These are phyloP conservation scores for Zeugodacus cucurbitae DNA, from an alignment of 1,140 invertebrate species.

Conservation along the genomic window DNA sequence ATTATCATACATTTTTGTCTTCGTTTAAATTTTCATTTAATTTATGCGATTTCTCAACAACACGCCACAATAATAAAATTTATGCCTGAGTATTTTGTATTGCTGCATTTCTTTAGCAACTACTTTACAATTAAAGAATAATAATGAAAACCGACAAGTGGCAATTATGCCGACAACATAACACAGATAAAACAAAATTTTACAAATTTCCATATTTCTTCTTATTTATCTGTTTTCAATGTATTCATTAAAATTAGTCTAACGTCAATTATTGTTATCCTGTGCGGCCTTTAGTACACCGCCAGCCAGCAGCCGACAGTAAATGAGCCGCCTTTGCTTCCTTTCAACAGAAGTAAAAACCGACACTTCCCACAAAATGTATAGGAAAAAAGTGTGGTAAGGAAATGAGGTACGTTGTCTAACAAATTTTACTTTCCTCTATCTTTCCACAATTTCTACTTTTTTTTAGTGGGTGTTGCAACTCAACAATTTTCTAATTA, in stretches of 20 bases:
- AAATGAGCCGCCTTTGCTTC: not conserved
- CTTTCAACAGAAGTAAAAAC: not conserved
- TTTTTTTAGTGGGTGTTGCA: slow-evolving; percentile 3
- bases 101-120: not conserved
- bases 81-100: not conserved
- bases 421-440: not conserved
- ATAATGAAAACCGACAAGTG: slow-evolving; percentile 15
- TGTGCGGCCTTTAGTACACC: not conserved
- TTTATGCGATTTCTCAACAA: not conserved
- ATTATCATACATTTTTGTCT: not conserved
- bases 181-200: not conserved
- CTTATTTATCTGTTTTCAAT: slow-evolving; percentile 10
- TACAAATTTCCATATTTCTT: not conserved
- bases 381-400: not conserved
- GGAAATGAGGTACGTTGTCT: not conserved
- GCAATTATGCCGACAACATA: slow-evolving; percentile 11
- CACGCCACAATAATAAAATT: not conserved
- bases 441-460: not conserved
- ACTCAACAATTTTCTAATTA: slow-evolving; percentile 28
- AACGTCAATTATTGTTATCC: slow-evolving; percentile 3
- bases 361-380: not conserved
- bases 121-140: not conserved
- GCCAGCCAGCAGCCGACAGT: not conserved
- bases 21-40: not conserved
- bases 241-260: slow-evolving; percentile 16